Evolutionary conservation across 2,888 invertebrate species (phyloP).

Genomic region (Cerceris ruficornis): DNA sequence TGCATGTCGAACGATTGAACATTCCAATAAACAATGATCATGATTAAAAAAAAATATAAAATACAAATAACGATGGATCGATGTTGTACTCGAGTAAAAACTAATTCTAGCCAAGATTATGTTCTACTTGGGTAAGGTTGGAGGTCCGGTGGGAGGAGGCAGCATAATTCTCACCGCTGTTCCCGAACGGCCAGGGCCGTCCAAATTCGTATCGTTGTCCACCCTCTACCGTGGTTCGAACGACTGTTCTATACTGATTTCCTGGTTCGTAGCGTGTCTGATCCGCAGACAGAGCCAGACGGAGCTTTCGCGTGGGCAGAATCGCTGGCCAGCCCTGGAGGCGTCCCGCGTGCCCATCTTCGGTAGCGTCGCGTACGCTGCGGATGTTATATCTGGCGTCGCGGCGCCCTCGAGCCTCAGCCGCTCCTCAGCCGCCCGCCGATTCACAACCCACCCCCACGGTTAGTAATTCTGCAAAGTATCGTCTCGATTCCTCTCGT

Average conservation of each 20-base stretch:
- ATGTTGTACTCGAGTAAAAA: slow-evolving; percentile 27
- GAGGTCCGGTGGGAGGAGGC: slow-evolving; percentile 44
- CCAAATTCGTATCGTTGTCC: slow-evolving; percentile 53
- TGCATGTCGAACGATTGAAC: too few relatives aligned
- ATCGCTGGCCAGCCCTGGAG: slow-evolving; percentile 78
- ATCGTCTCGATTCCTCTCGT: neutral
- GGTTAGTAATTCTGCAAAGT: slow-evolving; percentile 71
- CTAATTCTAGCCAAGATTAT: slow-evolving; percentile 53
- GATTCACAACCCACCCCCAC: slow-evolving; percentile 77
- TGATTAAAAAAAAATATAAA: neutral
- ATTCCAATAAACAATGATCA: neutral
- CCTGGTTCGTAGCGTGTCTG: slow-evolving; percentile 50
- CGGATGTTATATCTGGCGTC: slow-evolving; percentile 80
- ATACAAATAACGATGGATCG: slow-evolving; percentile 19
- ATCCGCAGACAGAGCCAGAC: slow-evolving; percentile 48
- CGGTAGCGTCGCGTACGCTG: slow-evolving; percentile 76
- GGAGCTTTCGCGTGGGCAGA: slow-evolving; percentile 75
- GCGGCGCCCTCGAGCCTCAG: slow-evolving; percentile 77
- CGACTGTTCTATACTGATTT: slow-evolving; percentile 47
- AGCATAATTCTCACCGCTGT: slow-evolving; percentile 50
- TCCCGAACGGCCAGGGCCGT: slow-evolving; percentile 54
- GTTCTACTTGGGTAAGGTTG: slow-evolving; percentile 46
- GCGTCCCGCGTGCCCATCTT: slow-evolving; percentile 80
- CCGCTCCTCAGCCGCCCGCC: slow-evolving; percentile 77
- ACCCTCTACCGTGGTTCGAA: slow-evolving; percentile 48